Evolutionary conservation across 1,140 invertebrate genomes (phyloP).

Genomic region (Odontomachus brunneus): DNA sequence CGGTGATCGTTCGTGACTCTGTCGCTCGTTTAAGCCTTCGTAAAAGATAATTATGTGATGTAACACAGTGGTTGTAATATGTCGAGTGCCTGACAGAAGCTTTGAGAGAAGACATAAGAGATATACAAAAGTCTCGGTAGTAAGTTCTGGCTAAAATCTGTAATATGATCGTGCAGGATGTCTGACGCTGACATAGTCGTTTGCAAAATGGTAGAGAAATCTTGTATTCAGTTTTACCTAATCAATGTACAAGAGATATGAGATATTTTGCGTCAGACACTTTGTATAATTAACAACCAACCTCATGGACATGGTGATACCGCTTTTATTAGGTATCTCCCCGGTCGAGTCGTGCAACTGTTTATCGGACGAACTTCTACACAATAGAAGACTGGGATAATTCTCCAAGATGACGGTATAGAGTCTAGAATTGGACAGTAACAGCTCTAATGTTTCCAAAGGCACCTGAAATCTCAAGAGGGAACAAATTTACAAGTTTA

Average conservation of each 20-base stretch:
- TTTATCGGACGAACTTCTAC: conserved; percentile 89
- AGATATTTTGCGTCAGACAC: no score
- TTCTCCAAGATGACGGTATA: conserved; percentile 91
- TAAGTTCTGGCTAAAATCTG: neutral
- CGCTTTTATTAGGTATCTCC: conserved; percentile 83
- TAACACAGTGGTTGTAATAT: neutral
- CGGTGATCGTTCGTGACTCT: conserved; percentile 50
- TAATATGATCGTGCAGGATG: no score
- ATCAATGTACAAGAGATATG: no score
- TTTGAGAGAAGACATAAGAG: no score
- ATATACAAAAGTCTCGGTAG: neutral
- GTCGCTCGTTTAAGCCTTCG: conserved; percentile 80
- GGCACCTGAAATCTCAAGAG: conserved; percentile 86
- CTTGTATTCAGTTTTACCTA: no score
- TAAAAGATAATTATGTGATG: conserved; percentile 14
- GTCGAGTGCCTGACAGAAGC: neutral
- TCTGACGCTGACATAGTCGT: no score
- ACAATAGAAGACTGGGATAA: conserved; percentile 89
- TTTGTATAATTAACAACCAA: conserved; percentile 61
- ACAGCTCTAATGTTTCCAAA: conserved; percentile 88
- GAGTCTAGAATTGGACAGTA: conserved; percentile 88
- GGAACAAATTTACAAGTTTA: no score
- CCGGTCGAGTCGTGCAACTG: conserved; percentile 85
- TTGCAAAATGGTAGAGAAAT: no score
- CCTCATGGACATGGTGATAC: conserved; percentile 88